Evolutionary conservation across 2,888 invertebrate species (phyloP).

Genomic region (Allolobophora icterica): DNA sequence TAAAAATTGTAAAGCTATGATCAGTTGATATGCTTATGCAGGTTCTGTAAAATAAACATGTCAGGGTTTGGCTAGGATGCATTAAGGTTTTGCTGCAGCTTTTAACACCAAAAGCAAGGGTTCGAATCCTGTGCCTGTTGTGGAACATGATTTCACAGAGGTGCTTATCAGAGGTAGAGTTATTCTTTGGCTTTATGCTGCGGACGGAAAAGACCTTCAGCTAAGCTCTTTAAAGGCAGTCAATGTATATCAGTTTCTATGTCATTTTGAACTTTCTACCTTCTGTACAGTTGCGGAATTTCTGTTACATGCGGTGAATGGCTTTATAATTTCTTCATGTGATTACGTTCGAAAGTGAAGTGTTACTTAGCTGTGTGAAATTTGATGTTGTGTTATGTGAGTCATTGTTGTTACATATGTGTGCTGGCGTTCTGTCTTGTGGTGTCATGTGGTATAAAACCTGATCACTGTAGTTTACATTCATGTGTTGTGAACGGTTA

Average conservation of each 20-base stretch:
- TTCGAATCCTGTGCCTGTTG: neutral
- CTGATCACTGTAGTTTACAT: neutral
- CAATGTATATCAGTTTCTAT: neutral
- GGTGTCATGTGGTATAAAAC: neutral
- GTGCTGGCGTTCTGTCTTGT: neutral
- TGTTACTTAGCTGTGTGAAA: neutral
- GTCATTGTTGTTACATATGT: neutral
- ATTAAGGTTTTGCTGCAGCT: neutral
- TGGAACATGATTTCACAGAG: too few relatives aligned
- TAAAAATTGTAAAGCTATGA: neutral
- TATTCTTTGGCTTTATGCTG: neutral
- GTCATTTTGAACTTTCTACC: neutral
- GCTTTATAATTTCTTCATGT: neutral
- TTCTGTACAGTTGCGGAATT: neutral
- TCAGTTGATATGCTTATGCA: neutral
- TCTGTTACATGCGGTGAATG: neutral
- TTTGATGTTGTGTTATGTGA: neutral
- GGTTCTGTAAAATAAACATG: neutral
- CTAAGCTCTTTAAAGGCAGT: constrained; percentile 17
- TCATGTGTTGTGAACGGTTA: neutral
- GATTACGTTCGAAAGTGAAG: neutral
- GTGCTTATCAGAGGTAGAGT: neutral
- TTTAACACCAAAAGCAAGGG: neutral
- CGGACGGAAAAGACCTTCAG: neutral
- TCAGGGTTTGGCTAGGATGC: too few relatives aligned